These are phyloP conservation scores for Porites rus DNA, from an alignment of 92 coral and sea anemone genomes.

Conservation along the genomic window DNA sequence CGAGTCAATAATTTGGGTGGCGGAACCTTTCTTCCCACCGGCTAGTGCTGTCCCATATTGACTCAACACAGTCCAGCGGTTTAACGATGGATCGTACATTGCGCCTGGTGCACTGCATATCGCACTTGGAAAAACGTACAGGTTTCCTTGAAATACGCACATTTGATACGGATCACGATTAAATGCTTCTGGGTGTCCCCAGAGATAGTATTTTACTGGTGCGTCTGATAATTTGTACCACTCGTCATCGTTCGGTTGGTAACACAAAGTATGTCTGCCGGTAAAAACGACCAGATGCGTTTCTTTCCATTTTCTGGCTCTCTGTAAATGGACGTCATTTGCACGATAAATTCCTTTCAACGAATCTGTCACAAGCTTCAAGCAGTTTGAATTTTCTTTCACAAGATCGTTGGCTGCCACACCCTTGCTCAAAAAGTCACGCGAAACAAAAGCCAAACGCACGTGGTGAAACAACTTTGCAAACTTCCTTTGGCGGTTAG, in stretches of 20 bases:
- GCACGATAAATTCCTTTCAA: not conserved
- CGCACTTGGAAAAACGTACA: not conserved
- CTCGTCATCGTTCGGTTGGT: not conserved
- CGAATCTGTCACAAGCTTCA: not conserved
- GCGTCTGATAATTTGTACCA: not conserved
- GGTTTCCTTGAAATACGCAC: not conserved
- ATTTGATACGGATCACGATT: not conserved
- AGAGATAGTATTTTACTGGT: not conserved
- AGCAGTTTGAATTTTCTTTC: not conserved
- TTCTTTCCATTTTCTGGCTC: not conserved
- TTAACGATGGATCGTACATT: not conserved
- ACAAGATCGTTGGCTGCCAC: not conserved
- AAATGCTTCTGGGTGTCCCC: not conserved
- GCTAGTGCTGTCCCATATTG: not conserved
- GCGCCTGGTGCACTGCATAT: not conserved
- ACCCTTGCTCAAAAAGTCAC: not conserved
- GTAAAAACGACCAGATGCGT: not conserved
- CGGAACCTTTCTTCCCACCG: not conserved
- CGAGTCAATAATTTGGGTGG: no score
- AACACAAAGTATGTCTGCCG: not conserved
- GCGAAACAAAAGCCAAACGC: not conserved
- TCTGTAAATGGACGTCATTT: not conserved
- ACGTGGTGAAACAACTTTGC: constrained; percentile 8
- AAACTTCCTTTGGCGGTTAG: not conserved
- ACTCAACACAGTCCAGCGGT: not conserved